Conservation (phyloP, 2,888 invertebrate genomes). For the Trilocha varians region DNA sequence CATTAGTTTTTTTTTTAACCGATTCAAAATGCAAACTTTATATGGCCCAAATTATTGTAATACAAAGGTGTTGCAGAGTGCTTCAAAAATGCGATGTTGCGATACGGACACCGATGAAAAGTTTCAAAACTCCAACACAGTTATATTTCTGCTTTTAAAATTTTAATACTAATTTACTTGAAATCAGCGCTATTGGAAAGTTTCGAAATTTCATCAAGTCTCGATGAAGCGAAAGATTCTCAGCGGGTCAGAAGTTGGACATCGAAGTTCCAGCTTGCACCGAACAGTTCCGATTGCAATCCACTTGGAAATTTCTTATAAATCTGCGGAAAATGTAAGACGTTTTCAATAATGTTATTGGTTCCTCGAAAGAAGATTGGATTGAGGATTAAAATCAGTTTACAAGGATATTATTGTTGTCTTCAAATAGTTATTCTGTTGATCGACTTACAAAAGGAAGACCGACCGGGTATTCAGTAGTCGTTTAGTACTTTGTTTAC, state of each 20-base stretch:
- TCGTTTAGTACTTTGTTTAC: too few relatives aligned
- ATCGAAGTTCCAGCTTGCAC: slow-evolving; percentile 43
- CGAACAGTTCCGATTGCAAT: slow-evolving; percentile 57
- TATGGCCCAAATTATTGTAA: not conserved
- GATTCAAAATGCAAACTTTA: too few relatives aligned
- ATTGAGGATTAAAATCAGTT: too few relatives aligned
- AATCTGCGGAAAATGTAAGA: slow-evolving; percentile 4
- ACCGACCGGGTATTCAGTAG: too few relatives aligned
- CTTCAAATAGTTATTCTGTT: too few relatives aligned
- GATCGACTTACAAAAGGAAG: too few relatives aligned
- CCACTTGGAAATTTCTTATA: slow-evolving; percentile 35
- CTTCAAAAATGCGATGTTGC: too few relatives aligned
- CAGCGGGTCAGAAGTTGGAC: slow-evolving; percentile 44
- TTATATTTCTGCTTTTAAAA: not conserved
- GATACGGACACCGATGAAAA: too few relatives aligned
- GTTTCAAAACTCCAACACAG: not conserved
- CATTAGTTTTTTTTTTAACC: too few relatives aligned
- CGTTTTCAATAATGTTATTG: too few relatives aligned
- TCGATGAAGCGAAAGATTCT: slow-evolving; percentile 40
- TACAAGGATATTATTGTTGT: too few relatives aligned
- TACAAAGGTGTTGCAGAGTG: not conserved
- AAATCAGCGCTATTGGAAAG: slow-evolving; percentile 40
- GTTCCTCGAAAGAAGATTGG: too few relatives aligned
- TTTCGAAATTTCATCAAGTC: slow-evolving; percentile 56
- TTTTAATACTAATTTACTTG: slow-evolving; percentile 17